These are phyloP conservation scores for Chlorospingus semifuscus DNA, from an alignment of 2,797 vertebrate genomes.

Conservation along the genomic window DNA sequence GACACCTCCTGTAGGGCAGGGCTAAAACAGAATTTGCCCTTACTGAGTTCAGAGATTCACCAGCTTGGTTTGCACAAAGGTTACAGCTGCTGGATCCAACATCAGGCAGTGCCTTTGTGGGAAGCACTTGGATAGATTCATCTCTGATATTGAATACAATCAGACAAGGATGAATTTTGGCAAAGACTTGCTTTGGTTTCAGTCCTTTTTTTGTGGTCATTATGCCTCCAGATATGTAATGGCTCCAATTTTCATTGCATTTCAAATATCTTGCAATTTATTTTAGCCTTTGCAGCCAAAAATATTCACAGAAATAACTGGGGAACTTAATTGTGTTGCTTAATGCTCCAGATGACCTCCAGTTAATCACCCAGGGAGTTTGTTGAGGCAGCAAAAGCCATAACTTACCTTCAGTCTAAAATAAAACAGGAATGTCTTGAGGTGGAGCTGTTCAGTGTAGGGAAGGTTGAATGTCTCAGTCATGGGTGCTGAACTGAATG, in stretches of 20 bases:
- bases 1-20: background rate
- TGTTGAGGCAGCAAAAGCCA: background rate
- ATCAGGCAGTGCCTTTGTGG: conserved; percentile 5
- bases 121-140: background rate
- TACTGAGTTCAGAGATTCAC: background rate
- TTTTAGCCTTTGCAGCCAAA: conserved; percentile 42
- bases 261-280: conserved; percentile 58
- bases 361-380: background rate
- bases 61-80: background rate
- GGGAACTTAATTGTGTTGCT: background rate
- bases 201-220: conserved; percentile 26
- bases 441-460: background rate
- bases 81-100: conserved; percentile 28
- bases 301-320: background rate
- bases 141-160: conserved; percentile 26
- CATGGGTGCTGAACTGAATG: background rate
- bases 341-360: background rate
- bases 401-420: background rate
- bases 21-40: background rate
- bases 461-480: background rate
- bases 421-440: background rate
- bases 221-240: conserved; percentile 43
- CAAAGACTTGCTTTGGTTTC: background rate
- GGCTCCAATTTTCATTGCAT: conserved; percentile 40
- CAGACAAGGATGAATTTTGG: conserved; percentile 29